Base-by-base conservation (phyloP, 2,888 invertebrate species). In the Scaptomyza reducta region DNA sequence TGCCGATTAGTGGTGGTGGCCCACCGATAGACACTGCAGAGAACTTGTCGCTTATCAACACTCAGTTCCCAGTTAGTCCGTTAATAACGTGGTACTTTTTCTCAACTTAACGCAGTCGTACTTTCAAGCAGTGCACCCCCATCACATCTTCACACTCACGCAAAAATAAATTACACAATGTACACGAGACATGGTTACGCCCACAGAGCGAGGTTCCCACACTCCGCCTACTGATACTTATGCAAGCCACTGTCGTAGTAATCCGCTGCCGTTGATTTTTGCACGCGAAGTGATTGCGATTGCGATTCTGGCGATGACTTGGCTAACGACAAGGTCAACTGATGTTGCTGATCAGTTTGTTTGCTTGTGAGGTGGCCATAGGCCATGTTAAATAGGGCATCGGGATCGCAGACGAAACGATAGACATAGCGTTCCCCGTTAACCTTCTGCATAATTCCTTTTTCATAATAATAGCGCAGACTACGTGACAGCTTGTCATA, bases 401-500 rank as follows among this genome's bases (percentile, higher is more conserved):
- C 97, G 0, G 98, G 98, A 91, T 98, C 98, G 92, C 98, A 98
- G 1, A 98, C 98, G 91, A 98, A 98, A 90, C 98, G 97, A 93
- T 98, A 98, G 11, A 98, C 98, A 92, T 98, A 98, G 85, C 98
- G 94, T 90, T 98, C 98, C 0, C 98, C 97, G 59, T 97, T 97
- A 0, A 98, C 98, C 92, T 98, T 98, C 92, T 98, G 98, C 98
- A 98, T 98, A 88, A 98, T 98, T n/a, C 98, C 98, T 91, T 98
- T 98, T 91, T 98, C 98, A 91, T 98, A 98, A 90, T 98, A 98
- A 89, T 98, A 98, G n/a, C 98, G 94, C 41, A 98, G 93, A 0
- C 98, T 98, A 7, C 98, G 94, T 40, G 98, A 98, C 49, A 98
- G 92, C 91, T 98, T 98, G 92, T 98, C 98, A 90, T 98, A 98